Conservation (phyloP, 2,113 vertebrate genomes). For the Rhinogobius similis region DNA sequence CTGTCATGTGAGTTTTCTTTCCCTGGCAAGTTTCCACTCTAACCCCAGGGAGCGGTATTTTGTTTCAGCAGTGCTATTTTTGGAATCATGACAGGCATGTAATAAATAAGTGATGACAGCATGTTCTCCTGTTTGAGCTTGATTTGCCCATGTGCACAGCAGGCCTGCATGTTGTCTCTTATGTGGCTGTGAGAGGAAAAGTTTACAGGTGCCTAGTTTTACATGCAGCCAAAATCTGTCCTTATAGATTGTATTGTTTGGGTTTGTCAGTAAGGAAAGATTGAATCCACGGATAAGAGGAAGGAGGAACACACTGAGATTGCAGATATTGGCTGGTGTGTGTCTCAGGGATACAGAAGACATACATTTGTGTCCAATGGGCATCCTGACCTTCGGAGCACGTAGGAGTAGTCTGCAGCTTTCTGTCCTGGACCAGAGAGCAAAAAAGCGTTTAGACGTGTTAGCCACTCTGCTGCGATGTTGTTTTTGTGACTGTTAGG, state of each 20-base stretch:
- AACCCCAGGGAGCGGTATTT: slow-evolving; percentile 1
- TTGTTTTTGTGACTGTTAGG: no score
- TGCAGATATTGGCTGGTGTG: neutral
- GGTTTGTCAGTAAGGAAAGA: slow-evolving; percentile 18
- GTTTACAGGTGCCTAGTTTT: slow-evolving; percentile 9
- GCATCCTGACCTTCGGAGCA: neutral
- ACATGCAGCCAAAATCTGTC: neutral
- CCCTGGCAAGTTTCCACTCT: neutral
- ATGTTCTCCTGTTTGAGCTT: slow-evolving; percentile 9
- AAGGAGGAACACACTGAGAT: slow-evolving; percentile 7
- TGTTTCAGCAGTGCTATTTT: neutral
- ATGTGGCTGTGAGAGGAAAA: slow-evolving; percentile 34
- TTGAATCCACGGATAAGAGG: slow-evolving; percentile 15
- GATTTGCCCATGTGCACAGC: slow-evolving; percentile 4
- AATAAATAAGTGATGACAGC: slow-evolving; percentile 4
- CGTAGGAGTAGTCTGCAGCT: neutral
- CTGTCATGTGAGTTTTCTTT: neutral
- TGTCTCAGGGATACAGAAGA: neutral
- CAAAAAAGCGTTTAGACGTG: neutral
- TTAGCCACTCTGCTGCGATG: neutral
- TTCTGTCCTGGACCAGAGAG: neutral
- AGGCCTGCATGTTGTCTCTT: slow-evolving; percentile 28
- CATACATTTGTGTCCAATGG: neutral
- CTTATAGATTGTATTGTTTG: slow-evolving; percentile 18
- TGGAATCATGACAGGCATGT: neutral